Conservation (phyloP, 2,888 invertebrate species). For the Hanleya hanleyi region DNA sequence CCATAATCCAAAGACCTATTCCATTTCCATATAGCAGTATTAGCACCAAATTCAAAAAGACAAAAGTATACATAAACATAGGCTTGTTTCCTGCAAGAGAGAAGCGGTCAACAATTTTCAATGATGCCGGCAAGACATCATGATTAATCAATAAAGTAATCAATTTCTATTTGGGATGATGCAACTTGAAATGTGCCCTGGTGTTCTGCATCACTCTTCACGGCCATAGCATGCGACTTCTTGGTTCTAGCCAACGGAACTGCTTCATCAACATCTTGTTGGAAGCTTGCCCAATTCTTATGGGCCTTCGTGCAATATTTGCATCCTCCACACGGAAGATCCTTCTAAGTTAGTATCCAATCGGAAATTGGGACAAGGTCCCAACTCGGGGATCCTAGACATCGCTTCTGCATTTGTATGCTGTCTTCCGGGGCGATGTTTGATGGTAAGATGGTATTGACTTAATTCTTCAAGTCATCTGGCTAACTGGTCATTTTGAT, state of each 20-base stretch:
- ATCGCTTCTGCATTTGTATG: constrained; percentile 7
- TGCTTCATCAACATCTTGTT: background rate
- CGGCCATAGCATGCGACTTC: too few relatives aligned
- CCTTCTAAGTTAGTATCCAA: background rate
- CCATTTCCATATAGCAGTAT: too few relatives aligned
- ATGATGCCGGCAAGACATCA: too few relatives aligned
- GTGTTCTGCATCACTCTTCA: background rate
- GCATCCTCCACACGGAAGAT: constrained; percentile 5
- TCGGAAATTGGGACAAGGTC: background rate
- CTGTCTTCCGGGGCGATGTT: constrained; percentile 3
- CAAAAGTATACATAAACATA: too few relatives aligned
- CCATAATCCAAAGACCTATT: too few relatives aligned
- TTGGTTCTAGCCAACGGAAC: constrained; percentile 10
- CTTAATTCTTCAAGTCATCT: constrained; percentile 14
- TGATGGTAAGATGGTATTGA: background rate
- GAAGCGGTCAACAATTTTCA: too few relatives aligned
- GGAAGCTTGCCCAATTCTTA: background rate
- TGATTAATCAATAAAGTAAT: too few relatives aligned
- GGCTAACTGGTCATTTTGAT: constrained; percentile 7
- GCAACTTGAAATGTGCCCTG: background rate
- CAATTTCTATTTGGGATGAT: too few relatives aligned
- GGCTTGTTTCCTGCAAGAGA: too few relatives aligned
- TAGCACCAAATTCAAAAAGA: too few relatives aligned
- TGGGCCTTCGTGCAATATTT: background rate
- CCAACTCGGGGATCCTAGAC: background rate